Evolutionary conservation across 2,797 vertebrate species (phyloP).

Genomic region (Champsocephalus gunnari): DNA sequence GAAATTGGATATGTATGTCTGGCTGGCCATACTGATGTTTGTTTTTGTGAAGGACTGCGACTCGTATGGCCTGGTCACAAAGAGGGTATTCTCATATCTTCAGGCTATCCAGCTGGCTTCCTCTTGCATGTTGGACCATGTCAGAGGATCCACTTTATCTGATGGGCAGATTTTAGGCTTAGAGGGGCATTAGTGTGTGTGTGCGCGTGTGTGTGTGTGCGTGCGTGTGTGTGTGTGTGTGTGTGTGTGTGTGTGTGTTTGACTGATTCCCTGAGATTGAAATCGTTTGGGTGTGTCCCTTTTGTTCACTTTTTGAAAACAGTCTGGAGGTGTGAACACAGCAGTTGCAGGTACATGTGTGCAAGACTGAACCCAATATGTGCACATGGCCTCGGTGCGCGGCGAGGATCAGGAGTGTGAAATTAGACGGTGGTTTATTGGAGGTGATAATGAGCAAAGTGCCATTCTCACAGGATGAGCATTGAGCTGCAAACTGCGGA

Average conservation of each 20-base stretch:
- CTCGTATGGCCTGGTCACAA: slow-evolving; percentile 66
- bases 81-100: slow-evolving; percentile 66
- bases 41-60: slow-evolving; percentile 70
- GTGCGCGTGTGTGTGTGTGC: too few relatives aligned
- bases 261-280: slow-evolving; percentile 42
- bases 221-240: slow-evolving; percentile 5
- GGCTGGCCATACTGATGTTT: slow-evolving; percentile 69
- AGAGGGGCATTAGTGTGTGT: slow-evolving; percentile 34
- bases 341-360: slow-evolving; percentile 64
- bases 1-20: slow-evolving; percentile 77
- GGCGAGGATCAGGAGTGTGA: slow-evolving; percentile 79
- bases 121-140: slow-evolving; percentile 66
- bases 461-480: slow-evolving; percentile 78
- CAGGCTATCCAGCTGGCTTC: slow-evolving; percentile 74
- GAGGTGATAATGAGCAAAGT: slow-evolving; percentile 86
- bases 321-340: slow-evolving; percentile 66
- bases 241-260: slow-evolving; percentile 25
- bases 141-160: slow-evolving; percentile 72
- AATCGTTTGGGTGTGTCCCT: slow-evolving; percentile 58
- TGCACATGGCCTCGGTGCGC: slow-evolving; percentile 40
- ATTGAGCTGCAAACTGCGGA: slow-evolving; percentile 56
- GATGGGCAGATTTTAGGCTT: slow-evolving; percentile 63
- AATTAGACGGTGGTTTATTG: slow-evolving; percentile 78
- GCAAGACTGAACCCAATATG: slow-evolving; percentile 56
- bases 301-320: slow-evolving; percentile 68